Conservation (phyloP, 1,140 invertebrate genomes). For the Grapholita molesta region DNA sequence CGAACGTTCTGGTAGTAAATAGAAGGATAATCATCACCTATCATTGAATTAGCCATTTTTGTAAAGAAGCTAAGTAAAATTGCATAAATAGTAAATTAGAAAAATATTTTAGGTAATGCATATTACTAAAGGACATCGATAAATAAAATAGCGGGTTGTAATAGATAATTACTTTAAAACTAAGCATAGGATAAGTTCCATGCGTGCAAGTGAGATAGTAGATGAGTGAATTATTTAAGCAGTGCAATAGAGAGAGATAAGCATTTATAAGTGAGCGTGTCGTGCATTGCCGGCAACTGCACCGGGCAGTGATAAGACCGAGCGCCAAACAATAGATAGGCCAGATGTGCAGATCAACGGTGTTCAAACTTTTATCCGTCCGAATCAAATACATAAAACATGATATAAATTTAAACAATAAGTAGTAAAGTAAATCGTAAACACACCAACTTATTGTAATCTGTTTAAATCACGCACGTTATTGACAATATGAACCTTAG, state of each 20-base stretch:
- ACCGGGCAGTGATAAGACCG: background rate
- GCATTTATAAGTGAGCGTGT: background rate
- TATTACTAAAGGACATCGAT: background rate
- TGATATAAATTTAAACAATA: background rate
- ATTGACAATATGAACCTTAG: background rate
- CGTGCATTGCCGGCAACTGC: background rate
- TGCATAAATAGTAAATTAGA: background rate
- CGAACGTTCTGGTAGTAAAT: slow-evolving; percentile 1
- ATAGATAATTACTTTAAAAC: background rate
- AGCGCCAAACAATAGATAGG: background rate
- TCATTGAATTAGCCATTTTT: background rate
- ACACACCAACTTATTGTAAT: background rate
- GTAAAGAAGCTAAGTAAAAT: too few species aligned
- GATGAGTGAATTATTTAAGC: background rate
- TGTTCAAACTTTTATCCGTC: background rate
- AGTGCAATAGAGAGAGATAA: background rate
- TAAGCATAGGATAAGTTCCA: background rate
- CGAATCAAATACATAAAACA: background rate
- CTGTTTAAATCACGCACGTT: background rate
- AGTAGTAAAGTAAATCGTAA: background rate
- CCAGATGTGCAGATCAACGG: background rate
- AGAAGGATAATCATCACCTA: background rate
- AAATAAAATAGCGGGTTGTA: background rate
- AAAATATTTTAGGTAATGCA: background rate
- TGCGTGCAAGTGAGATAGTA: background rate